Evolutionary conservation across 2,888 invertebrate species (phyloP).

Genomic region (Homarus gammarus): DNA sequence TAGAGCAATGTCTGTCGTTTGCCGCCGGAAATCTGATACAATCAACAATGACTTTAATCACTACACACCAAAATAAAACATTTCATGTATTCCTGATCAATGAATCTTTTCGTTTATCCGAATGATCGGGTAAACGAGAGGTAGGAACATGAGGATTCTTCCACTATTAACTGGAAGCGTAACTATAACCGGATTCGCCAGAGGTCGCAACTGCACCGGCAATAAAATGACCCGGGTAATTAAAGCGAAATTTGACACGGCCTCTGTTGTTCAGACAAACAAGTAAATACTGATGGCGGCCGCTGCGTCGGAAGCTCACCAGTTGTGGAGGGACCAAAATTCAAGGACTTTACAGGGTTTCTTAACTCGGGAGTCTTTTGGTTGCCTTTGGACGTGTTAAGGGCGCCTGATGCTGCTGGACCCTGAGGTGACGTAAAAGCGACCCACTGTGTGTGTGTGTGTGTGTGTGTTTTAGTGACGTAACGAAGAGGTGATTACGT

Average conservation of each 20-base stretch:
- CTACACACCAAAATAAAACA: not conserved
- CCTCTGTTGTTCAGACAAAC: constrained; percentile 61
- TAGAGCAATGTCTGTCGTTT: not conserved
- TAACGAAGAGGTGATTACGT: too few species aligned
- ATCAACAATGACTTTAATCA: constrained; percentile 15
- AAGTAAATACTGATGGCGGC: constrained; percentile 54
- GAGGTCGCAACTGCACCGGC: constrained; percentile 44
- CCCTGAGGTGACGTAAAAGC: too few species aligned
- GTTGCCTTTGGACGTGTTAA: not conserved
- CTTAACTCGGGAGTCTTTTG: not conserved
- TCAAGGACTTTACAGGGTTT: not conserved
- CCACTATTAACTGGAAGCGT: constrained; percentile 11
- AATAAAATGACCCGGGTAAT: constrained; percentile 59
- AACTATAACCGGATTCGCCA: constrained; percentile 35
- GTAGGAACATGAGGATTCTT: constrained; percentile 1
- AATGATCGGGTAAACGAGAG: constrained; percentile 16
- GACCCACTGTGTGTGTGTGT: too few species aligned
- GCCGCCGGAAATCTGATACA: not conserved
- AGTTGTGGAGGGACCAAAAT: not conserved
- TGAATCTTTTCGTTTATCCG: constrained; percentile 6
- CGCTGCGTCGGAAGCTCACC: not conserved
- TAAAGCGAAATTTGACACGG: constrained; percentile 67
- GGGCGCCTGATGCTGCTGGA: too few species aligned
- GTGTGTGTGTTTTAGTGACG: too few species aligned
- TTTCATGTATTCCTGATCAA: constrained; percentile 24